A percentile compares a stretch with the other conserved stretches of the same genome.
Conservation (phyloP, 2,113 vertebrate genomes). For the Phalacrocorax aristotelis region DNA sequence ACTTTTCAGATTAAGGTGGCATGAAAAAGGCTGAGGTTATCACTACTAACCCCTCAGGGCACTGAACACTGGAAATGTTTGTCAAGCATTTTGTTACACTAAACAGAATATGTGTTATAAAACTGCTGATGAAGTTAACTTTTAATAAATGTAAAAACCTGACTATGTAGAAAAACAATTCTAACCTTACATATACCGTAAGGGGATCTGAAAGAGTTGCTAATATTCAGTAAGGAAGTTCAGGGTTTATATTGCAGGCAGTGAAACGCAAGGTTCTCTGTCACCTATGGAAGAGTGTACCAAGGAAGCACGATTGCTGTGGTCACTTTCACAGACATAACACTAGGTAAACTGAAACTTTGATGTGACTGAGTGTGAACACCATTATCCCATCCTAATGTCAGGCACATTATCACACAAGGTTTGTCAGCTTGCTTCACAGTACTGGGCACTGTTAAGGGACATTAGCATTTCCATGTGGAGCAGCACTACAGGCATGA, state of each 20-base stretch:
- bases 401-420: background rate
- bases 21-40: background rate
- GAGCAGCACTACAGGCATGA: fast-evolving
- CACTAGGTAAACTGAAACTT: background rate
- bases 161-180: background rate
- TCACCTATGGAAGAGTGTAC: background rate
- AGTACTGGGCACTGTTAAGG: background rate
- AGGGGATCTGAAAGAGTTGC: background rate
- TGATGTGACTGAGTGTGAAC: background rate
- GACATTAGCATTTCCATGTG: background rate
- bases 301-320: background rate
- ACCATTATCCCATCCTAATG: background rate
- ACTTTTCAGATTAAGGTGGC: background rate
- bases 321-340: background rate
- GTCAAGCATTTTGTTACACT: background rate
- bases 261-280: background rate
- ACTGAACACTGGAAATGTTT: background rate
- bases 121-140: background rate
- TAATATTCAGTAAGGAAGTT: background rate
- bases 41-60: background rate
- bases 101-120: background rate
- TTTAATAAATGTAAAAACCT: background rate
- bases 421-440: background rate
- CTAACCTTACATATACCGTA: background rate
- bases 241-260: background rate